A percentile compares a stretch with the other conserved stretches of the same genome.
phyloP scores from a whole-genome alignment of 2,797 vertebrate species.

The Corythornis leucogaster region DNA sequence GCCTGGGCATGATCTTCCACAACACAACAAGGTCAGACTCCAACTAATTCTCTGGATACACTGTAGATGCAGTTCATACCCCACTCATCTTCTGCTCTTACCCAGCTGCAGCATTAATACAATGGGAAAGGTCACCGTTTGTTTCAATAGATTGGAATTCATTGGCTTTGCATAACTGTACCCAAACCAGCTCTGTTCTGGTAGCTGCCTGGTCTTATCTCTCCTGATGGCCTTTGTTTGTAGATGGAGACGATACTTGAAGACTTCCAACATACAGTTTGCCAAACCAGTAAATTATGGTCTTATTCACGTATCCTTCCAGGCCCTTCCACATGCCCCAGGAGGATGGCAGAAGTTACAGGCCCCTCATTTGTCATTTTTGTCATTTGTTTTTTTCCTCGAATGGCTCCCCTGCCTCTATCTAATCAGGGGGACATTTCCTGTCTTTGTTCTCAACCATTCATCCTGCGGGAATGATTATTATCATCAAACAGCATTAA shows the following conservation, averaged over 20 bases:
- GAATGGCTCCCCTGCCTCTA: constrained; percentile 69
- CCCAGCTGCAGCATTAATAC: rapidly evolving
- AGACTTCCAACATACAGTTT: not conserved
- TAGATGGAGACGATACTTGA: not conserved
- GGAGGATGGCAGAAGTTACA: constrained; percentile 63
- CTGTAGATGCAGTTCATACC: not conserved
- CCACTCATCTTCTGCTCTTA: not conserved
- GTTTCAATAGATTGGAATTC: not conserved
- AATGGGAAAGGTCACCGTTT: not conserved
- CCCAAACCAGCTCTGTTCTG: not conserved
- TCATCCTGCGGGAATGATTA: constrained; percentile 72
- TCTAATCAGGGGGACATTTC: constrained; percentile 82
- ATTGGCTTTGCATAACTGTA: not conserved
- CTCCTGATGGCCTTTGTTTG: constrained; percentile 12
- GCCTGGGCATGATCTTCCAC: not conserved
- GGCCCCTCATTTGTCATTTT: constrained; percentile 74
- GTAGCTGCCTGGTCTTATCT: not conserved
- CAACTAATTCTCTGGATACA: rapidly evolving
- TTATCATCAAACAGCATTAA: constrained; percentile 81
- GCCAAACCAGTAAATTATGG: constrained; percentile 11
- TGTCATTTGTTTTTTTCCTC: constrained; percentile 77
- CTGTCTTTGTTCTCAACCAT: constrained; percentile 81
- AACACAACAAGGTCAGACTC: not conserved
- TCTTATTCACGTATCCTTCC: constrained; percentile 20
- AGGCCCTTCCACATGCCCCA: constrained; percentile 51